Evolutionary conservation across 2,797 vertebrate species (phyloP).

Genomic region (Siniperca undulata): DNA sequence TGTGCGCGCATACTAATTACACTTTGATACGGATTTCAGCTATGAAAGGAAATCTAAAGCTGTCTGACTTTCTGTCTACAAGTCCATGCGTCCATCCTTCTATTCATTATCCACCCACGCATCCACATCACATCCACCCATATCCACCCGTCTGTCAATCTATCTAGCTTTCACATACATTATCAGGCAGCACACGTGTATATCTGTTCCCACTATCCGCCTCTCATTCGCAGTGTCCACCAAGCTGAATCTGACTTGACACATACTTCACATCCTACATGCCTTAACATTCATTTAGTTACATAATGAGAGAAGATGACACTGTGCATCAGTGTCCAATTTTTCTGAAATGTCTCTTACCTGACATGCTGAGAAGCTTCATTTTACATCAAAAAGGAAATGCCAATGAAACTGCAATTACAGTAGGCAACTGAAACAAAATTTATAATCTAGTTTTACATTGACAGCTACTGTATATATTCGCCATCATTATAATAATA

Average conservation of each 20-base stretch:
- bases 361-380: neutral
- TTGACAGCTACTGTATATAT: neutral
- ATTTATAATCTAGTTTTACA: constrained; percentile 9
- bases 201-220: constrained; percentile 1
- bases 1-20: constrained; percentile 47
- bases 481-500: constrained; percentile 8
- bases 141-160: constrained; percentile 21
- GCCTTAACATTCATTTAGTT: constrained; percentile 32
- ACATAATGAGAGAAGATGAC: constrained; percentile 30
- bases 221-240: constrained; percentile 2
- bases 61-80: constrained; percentile 29
- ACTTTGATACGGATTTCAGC: constrained; percentile 44
- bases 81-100: constrained; percentile 5
- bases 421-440: neutral
- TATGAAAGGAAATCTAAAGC: constrained; percentile 34
- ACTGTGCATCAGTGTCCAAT: constrained; percentile 1
- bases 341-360: neutral
- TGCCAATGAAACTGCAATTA: neutral
- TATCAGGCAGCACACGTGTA: constrained; percentile 29
- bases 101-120: constrained; percentile 31
- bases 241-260: constrained; percentile 34
- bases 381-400: constrained; percentile 5
- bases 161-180: constrained; percentile 31
- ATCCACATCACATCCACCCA: constrained; percentile 20
- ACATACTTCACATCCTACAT: constrained; percentile 33